Conservation (phyloP, 2,797 vertebrate genomes). For the Brotogeris chrysoptera region DNA sequence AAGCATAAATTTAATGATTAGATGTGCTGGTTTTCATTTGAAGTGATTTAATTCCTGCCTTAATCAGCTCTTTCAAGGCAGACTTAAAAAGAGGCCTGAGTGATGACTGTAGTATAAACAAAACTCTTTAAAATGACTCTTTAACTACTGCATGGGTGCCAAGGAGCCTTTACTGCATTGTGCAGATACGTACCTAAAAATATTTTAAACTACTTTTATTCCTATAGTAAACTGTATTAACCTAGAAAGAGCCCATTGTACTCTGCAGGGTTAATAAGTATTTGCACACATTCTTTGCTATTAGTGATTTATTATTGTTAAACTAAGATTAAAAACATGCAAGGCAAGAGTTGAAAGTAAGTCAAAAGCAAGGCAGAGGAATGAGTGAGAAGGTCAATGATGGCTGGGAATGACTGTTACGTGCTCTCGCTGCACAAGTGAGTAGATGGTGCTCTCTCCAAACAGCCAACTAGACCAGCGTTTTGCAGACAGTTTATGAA, state of each 20-base stretch:
- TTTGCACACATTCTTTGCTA: slow-evolving; percentile 28
- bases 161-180: slow-evolving; percentile 15
- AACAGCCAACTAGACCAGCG: accelerated
- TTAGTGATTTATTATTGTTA: slow-evolving; percentile 59
- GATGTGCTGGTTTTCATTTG: background rate
- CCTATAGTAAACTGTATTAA: background rate
- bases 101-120: background rate
- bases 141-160: background rate
- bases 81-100: slow-evolving; percentile 11
- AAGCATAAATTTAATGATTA: background rate
- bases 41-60: background rate
- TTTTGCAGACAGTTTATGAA: background rate
- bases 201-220: slow-evolving; percentile 21
- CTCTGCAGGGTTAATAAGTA: slow-evolving; percentile 1
- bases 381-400: background rate
- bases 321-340: slow-evolving; percentile 8
- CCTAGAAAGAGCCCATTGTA: slow-evolving; percentile 49
- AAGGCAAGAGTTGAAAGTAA: slow-evolving; percentile 14
- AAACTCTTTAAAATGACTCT: background rate
- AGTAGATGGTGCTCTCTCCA: background rate
- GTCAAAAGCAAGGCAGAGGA: background rate
- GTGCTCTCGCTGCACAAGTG: background rate
- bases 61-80: background rate
- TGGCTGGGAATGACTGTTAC: background rate
- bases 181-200: background rate